A percentile compares a stretch with the other conserved stretches of the same genome.
Conservation (phyloP, 1,140 invertebrate species). For the Dinoponera quadriceps region DNA sequence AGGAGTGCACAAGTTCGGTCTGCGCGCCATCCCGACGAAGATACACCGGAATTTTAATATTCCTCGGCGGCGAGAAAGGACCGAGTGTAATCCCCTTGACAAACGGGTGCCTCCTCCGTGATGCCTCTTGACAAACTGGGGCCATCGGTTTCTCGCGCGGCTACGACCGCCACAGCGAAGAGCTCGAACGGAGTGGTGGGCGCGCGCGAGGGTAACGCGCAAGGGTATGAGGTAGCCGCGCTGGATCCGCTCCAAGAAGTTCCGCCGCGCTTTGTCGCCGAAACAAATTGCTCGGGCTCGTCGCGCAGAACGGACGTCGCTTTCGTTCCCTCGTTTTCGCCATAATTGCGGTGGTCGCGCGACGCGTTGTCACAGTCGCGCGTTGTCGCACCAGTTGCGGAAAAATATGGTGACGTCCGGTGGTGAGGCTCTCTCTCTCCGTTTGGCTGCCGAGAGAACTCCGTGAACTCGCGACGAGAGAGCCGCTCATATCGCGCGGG, state of each 20-base stretch:
- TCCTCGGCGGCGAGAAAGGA: conserved; percentile 64
- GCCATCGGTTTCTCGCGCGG: conserved; percentile 71
- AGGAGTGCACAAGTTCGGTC: background rate
- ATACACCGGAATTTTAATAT: conserved; percentile 79
- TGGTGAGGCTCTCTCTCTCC: background rate
- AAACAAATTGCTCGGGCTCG: conserved; percentile 78
- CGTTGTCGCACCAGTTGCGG: background rate
- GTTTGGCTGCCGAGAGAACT: background rate
- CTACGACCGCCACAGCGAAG: background rate
- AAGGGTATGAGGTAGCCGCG: conserved; percentile 52
- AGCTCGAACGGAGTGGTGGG: conserved; percentile 40
- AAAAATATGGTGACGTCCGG: conserved; percentile 42
- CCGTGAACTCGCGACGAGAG: conserved; percentile 47
- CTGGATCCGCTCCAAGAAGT: conserved; percentile 79
- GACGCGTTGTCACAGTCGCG: background rate
- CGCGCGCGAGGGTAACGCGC: background rate
- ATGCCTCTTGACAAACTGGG: conserved; percentile 77
- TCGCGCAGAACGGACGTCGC: conserved; percentile 49
- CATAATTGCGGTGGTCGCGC: conserved; percentile 65
- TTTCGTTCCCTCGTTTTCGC: conserved; percentile 45
- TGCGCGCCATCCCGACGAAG: conserved; percentile 58
- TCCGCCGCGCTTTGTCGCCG: conserved; percentile 77
- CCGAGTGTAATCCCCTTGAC: conserved; percentile 75
- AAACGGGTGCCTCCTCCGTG: conserved; percentile 73
- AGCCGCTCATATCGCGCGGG: conserved; percentile 56